Conservation (phyloP, 2,113 vertebrate species). For the Steatornis caripensis region DNA sequence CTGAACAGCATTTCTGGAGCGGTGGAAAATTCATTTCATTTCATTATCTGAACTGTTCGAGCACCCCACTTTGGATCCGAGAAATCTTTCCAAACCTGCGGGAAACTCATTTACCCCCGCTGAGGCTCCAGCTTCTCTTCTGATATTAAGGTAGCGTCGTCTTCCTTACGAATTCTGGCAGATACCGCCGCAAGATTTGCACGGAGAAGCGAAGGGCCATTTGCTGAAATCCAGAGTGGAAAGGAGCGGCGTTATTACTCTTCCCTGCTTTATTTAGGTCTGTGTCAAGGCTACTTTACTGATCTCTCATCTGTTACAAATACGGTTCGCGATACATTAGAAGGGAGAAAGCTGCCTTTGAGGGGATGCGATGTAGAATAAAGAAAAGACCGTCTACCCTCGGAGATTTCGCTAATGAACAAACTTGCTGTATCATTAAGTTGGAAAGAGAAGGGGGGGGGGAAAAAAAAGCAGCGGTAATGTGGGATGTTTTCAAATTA, state of each 20-base stretch:
- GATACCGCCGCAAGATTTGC: neutral
- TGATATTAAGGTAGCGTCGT: neutral
- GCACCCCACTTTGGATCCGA: conserved; percentile 35
- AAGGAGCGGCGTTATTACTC: neutral
- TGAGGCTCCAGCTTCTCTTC: conserved; percentile 45
- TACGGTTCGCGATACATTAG: neutral
- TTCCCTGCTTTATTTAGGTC: neutral
- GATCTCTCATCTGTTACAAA: neutral
- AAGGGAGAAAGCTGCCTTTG: neutral
- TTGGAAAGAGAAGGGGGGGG: neutral
- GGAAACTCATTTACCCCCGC: conserved; percentile 66
- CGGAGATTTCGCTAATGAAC: neutral
- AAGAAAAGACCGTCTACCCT: neutral
- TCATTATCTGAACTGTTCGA: conserved; percentile 62
- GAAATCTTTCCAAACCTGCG: conserved; percentile 60
- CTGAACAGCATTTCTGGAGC: conserved; percentile 23
- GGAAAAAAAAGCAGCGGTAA: neutral
- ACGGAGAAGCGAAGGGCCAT: neutral
- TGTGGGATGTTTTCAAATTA: neutral
- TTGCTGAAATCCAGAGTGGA: neutral
- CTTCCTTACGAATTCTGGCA: neutral
- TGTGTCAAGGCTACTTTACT: conserved; percentile 14
- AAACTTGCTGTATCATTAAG: neutral
- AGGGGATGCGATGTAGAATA: neutral
- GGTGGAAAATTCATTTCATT: conserved; percentile 61